phyloP scores from a whole-genome alignment of 2,797 vertebrate species.

The Tauraco hartlaubi region DNA sequence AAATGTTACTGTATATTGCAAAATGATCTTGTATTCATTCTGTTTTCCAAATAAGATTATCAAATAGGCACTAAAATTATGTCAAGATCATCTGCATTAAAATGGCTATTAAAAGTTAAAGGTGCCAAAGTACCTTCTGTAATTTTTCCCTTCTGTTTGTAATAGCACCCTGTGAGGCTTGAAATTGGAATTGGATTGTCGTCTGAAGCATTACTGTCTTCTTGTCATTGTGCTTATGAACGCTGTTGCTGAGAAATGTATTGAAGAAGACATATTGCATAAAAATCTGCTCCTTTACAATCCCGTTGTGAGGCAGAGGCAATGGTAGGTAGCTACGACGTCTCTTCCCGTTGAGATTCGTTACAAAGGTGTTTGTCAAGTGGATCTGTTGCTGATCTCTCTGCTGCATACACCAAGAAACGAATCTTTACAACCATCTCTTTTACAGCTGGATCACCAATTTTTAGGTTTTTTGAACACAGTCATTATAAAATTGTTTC shows the following conservation, averaged over 20 bases:
- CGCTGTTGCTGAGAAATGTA: background rate
- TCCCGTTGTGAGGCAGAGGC: background rate
- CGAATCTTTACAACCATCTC: background rate
- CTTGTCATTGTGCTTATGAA: background rate
- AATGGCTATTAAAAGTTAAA: conserved; percentile 61
- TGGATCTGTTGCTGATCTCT: background rate
- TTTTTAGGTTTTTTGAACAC: background rate
- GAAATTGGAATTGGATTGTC: conserved; percentile 67
- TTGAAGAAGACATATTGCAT: background rate
- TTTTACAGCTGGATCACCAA: background rate
- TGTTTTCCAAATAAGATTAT: conserved; percentile 28
- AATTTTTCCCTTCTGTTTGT: conserved; percentile 61
- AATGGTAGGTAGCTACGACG: background rate
- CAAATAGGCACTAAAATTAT: conserved; percentile 54
- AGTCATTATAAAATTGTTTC: background rate
- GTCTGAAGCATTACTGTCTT: conserved; percentile 3
- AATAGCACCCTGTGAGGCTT: conserved; percentile 66
- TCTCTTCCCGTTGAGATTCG: background rate
- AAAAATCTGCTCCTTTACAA: background rate
- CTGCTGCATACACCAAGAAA: background rate
- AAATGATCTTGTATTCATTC: conserved; percentile 39
- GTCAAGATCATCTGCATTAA: conserved; percentile 60
- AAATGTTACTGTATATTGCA: background rate
- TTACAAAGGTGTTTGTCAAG: background rate
- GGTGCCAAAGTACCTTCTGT: conserved; percentile 31